Evolutionary conservation across 2,888 invertebrate species (phyloP), one percentile per base, ranked within the genome.

Genomic region (Ptychoptera contaminata): DNA sequence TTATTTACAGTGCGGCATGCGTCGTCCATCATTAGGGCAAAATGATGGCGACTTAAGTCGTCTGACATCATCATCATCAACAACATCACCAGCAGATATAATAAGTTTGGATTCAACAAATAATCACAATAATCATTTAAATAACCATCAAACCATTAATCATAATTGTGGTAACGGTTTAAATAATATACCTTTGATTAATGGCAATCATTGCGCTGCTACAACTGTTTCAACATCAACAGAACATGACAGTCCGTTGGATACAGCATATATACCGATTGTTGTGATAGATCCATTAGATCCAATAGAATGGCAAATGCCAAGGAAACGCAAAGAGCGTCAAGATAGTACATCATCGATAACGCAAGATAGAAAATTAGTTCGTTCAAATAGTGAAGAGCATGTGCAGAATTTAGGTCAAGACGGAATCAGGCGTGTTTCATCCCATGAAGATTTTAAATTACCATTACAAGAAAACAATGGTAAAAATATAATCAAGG

Each of bases 251-350:
- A 23, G 7, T 7, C 4, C 23, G 3, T 5, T 23, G 3, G 23
- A 23, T 23, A 23, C 23, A 23, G 23, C 23, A 23, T 23, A 23
- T 23, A 23, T 23, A 23, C 23, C 23, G 23, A 23, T 23, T 5
- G 23, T 23, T 23, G 53, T 66, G 50, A 65, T 65, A 47, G 63
- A 65, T 52, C 56, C 64, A 54, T 63, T 66, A 44, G 65, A 66
- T 53, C 63, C 65, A 36, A 47, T 60, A 46, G 66, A 66, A 60
- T 65, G 65, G 64, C 63, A 64, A 50, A 65, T 61, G 12, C 47
- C 73, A 35, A 63, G 76, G 46, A 76, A 77, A 58, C 68, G 77
- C 50, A 77, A 76, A 60, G 77, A 77, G 57, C 68, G 76, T 38
- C 72, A 75, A 54, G 76, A 77, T 59, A 74, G 74, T 58, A 63